These are phyloP conservation scores for Lypha dubia DNA, from an alignment of 2,888 invertebrate genomes.

Conservation along the genomic window DNA sequence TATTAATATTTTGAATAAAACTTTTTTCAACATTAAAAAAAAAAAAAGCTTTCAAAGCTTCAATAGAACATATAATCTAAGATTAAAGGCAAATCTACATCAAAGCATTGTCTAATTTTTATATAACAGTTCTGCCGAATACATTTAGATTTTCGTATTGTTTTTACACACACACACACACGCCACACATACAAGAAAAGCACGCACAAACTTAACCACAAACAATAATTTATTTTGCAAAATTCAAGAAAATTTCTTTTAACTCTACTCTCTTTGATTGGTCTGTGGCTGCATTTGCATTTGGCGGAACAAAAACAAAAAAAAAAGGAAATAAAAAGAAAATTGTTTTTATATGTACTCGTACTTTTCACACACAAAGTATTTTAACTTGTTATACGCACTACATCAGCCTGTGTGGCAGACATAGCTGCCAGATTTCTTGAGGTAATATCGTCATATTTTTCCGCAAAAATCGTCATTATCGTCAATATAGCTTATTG, in stretches of 20 bases:
- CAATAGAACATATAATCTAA: conserved; percentile 41
- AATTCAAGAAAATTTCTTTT: conserved; percentile 64
- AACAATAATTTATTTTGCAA: too few relatives aligned
- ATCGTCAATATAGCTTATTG: too few relatives aligned
- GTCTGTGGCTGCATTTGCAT: conserved; percentile 60
- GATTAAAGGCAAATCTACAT: conserved; percentile 61
- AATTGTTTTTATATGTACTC: background rate
- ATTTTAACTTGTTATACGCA: conserved; percentile 67
- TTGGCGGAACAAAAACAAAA: too few relatives aligned
- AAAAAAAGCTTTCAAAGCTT: conserved; percentile 44
- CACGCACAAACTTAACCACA: background rate
- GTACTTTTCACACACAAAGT: conserved; percentile 58
- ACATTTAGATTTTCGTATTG: conserved; percentile 45
- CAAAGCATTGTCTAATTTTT: conserved; percentile 59
- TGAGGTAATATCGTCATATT: too few relatives aligned
- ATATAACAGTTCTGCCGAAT: background rate
- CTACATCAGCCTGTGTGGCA: conserved; percentile 59
- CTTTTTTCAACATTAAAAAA: conserved; percentile 8
- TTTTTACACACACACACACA: background rate
- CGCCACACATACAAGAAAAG: background rate
- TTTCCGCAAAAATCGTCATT: too few relatives aligned
- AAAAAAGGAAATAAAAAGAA: too few relatives aligned
- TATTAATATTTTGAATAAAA: background rate
- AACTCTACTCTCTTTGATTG: conserved; percentile 63
- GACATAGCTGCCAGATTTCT: too few relatives aligned